Percentiles rank a stretch among this genome's conserved stretches.
Conservation (phyloP, 2,888 invertebrate genomes). For the Ennomos quercinarius region DNA sequence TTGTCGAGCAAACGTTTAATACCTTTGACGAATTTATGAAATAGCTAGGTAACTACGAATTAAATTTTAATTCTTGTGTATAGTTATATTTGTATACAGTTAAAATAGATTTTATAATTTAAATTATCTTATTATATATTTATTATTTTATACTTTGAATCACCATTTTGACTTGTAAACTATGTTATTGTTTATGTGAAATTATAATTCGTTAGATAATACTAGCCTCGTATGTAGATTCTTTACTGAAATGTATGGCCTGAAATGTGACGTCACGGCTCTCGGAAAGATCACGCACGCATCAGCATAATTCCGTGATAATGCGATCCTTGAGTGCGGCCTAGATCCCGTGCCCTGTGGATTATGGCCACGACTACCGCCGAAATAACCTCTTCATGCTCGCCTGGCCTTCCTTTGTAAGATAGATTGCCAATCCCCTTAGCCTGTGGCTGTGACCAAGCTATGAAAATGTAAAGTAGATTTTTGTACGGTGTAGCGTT, state of each 20-base stretch:
- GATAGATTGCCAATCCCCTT: constrained; percentile 55
- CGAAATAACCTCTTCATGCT: constrained; percentile 72
- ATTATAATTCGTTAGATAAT: not conserved
- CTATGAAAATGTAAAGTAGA: constrained; percentile 32
- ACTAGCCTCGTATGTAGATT: constrained; percentile 8
- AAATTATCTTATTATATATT: no score
- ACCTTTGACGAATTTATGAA: no score
- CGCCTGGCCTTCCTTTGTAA: constrained; percentile 57
- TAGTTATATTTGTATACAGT: no score
- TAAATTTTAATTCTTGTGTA: no score
- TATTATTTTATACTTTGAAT: no score
- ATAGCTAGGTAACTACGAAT: no score
- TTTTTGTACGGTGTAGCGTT: constrained; percentile 30
- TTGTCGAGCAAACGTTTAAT: no score
- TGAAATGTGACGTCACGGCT: constrained; percentile 62
- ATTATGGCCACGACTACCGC: constrained; percentile 70
- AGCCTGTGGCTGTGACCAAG: constrained; percentile 25
- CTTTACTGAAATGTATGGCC: constrained; percentile 36
- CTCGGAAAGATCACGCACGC: constrained; percentile 61
- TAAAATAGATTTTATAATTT: no score
- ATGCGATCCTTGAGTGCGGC: constrained; percentile 75
- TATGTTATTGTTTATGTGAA: no score
- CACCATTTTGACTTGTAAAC: no score
- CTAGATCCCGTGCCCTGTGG: constrained; percentile 72
- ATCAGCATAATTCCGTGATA: constrained; percentile 82